Conservation (phyloP, 2,797 vertebrate genomes). For the Knipowitschia caucasica region DNA sequence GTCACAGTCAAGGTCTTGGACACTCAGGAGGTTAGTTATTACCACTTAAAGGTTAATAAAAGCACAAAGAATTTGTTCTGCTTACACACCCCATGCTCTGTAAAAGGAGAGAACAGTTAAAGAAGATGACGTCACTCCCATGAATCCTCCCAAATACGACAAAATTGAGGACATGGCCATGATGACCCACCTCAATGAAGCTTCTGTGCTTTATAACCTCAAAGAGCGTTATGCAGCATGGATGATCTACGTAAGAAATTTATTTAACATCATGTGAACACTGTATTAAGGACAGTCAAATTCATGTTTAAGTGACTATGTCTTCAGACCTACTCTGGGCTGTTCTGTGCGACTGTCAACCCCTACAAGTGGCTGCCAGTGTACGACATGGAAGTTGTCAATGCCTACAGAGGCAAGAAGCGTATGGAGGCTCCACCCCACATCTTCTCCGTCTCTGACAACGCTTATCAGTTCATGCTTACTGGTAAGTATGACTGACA, state of each 20-base stretch:
- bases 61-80: too few relatives aligned
- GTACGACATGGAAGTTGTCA: conserved; percentile 20
- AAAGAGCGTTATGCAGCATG: conserved; percentile 91
- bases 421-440: conserved; percentile 64
- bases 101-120: too few relatives aligned
- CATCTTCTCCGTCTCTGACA: conserved; percentile 83
- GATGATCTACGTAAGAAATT: conserved; percentile 88
- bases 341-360: conserved; percentile 84
- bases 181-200: conserved; percentile 73
- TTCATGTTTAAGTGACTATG: too few relatives aligned
- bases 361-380: conserved; percentile 87
- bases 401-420: conserved; percentile 57
- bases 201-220: conserved; percentile 88
- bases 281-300: too few relatives aligned
- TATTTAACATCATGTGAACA: too few relatives aligned
- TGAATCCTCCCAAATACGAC: conserved; percentile 87
- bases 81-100: too few relatives aligned
- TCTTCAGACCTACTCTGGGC: conserved; percentile 85
- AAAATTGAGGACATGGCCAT: conserved; percentile 63
- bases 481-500: too few relatives aligned
- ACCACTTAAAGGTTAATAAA: too few relatives aligned
- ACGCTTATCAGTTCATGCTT: conserved; percentile 81
- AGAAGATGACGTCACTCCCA: conserved; percentile 78
- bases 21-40: too few relatives aligned
- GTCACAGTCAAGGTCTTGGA: too few relatives aligned